Base-by-base conservation (phyloP, 2,797 vertebrate species). In the Harpagifer antarcticus region DNA sequence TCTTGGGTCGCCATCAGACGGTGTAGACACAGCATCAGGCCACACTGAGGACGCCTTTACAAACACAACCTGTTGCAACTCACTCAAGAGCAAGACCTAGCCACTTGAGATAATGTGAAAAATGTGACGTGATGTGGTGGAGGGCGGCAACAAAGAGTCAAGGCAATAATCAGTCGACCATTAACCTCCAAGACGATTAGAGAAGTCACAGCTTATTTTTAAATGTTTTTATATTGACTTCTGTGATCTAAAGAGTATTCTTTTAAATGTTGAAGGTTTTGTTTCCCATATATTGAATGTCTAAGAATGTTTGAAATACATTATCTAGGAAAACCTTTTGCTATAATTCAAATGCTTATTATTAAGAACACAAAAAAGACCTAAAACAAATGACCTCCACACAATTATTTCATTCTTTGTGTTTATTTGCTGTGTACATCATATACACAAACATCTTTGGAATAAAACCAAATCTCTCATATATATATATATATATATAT, bases 381-480 rank as follows among this genome's bases (percentile, higher is more conserved):
- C 19, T 72, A 66, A 75, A 13, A 85, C 37, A 62, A 55, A 76
- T 23, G 0, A 71, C 12, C 7, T 15, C n/a, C 50, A 78, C 64
- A 67, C 86, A 80, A 67, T 82, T 49, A 68, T 73, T 79, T 82
- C 20, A 90, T 90, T 92, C 89, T 89, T 91, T 68, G 58, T 78
- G 66, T 92, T 91, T 88, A 92, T 92, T 92, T 87, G 81, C 64
- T 78, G 86, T 93, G 89, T 86, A 86, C 86, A 82, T 86, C 56
- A 91, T 88, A 91, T 88, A 94, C 83, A 94, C 89, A 89, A 89
- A 88, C 72, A 3, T 93, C 84, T 95, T 94, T 88, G 90, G 91
- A 92, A 91, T 93, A 90, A 90, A 88, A 76, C 60, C 61, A 85
- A 88, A 89, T 83, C 74, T 93, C 77, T 91, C 75, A 23, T 23